Percentiles rank a stretch among this genome's conserved stretches.
Conservation (phyloP, 2,797 vertebrate species). For the Danio tinwini region DNA sequence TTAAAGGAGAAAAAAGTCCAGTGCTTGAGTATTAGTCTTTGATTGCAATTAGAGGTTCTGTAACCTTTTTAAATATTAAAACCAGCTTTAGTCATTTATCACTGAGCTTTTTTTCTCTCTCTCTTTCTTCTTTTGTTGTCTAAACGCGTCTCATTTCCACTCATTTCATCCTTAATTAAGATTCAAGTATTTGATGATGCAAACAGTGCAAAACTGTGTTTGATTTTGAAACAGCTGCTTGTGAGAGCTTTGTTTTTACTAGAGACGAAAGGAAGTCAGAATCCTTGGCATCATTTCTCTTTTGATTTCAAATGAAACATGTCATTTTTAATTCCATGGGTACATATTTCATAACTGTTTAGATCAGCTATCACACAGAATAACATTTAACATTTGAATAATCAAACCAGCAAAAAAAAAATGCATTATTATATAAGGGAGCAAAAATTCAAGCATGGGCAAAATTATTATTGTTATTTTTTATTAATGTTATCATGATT, state of each 20-base stretch:
- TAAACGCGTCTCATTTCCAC: constrained; percentile 5
- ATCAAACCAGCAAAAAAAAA: constrained; percentile 29
- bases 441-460: constrained; percentile 44
- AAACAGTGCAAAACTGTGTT: constrained; percentile 33
- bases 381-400: constrained; percentile 49
- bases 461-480: too few species aligned
- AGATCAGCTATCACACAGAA: constrained; percentile 42
- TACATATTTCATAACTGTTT: constrained; percentile 53
- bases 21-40: constrained; percentile 5
- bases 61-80: constrained; percentile 18
- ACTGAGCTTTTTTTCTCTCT: neutral
- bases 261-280: constrained; percentile 38
- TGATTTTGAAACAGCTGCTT: constrained; percentile 44
- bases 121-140: constrained; percentile 12
- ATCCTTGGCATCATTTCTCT: constrained; percentile 39
- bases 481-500: too few species aligned
- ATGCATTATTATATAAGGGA: neutral
- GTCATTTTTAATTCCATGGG: constrained; percentile 58
- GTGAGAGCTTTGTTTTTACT: constrained; percentile 33
- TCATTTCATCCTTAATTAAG: constrained; percentile 36
- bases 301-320: constrained; percentile 52
- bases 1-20: neutral
- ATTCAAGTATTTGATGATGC: constrained; percentile 33
- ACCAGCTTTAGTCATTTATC: constrained; percentile 20
- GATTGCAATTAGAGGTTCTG: constrained; percentile 26